Evolutionary conservation across 2,113 vertebrate genomes (phyloP).

Genomic region (Carassius gibelio): DNA sequence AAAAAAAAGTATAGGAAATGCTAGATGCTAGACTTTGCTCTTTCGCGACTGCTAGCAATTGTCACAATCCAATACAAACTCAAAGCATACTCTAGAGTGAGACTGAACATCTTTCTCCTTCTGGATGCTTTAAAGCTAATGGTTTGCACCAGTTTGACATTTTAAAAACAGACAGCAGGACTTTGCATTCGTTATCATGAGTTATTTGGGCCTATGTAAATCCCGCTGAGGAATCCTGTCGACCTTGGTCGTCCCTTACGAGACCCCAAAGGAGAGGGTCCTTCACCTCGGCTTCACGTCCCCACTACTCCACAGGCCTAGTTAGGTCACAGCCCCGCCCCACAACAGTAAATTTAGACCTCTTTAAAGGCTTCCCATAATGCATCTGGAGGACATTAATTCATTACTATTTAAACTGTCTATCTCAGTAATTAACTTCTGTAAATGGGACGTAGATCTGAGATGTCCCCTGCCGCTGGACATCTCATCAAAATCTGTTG

Average conservation of each 20-base stretch:
- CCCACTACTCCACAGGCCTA: constrained; percentile 56
- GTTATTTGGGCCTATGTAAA: constrained; percentile 62
- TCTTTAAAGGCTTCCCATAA: constrained; percentile 79
- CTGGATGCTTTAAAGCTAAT: not conserved
- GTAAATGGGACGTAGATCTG: constrained; percentile 83
- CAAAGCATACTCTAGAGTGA: not conserved
- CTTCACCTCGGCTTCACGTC: constrained; percentile 59
- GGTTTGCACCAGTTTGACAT: not conserved
- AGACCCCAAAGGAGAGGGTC: constrained; percentile 62
- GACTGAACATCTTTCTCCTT: constrained; percentile 1
- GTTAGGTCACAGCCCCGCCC: constrained; percentile 70
- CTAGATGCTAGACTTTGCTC: constrained; percentile 7
- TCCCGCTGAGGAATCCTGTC: constrained; percentile 59
- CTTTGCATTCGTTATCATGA: constrained; percentile 53
- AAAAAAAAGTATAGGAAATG: not conserved
- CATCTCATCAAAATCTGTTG: too few relatives aligned
- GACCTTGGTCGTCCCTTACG: constrained; percentile 58
- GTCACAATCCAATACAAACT: constrained; percentile 1
- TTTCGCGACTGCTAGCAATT: too few relatives aligned
- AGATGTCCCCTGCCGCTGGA: constrained; percentile 71
- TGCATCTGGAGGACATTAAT: constrained; percentile 76
- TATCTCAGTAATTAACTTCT: constrained; percentile 76
- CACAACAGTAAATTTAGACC: constrained; percentile 78
- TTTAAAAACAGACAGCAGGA: constrained; percentile 43
- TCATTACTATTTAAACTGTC: constrained; percentile 76